A percentile compares a stretch with the other conserved stretches of the same genome.
phyloP scores from a whole-genome alignment of 1,140 invertebrate species.

The Ceratitis capitata region DNA sequence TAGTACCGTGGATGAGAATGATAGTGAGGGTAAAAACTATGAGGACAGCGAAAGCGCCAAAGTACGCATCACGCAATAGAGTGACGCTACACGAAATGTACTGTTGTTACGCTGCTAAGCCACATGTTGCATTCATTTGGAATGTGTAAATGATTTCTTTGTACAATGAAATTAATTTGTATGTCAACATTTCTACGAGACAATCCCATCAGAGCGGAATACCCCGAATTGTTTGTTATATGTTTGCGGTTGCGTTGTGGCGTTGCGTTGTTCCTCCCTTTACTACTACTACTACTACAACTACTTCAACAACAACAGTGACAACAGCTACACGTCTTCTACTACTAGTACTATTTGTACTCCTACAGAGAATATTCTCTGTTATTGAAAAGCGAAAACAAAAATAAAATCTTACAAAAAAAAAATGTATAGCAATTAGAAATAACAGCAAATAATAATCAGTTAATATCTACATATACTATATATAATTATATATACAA shows the following conservation, averaged over 20 bases:
- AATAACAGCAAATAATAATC: slow-evolving; percentile 5
- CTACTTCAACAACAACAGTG: neutral
- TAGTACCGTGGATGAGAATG: slow-evolving; percentile 46
- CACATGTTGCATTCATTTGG: neutral
- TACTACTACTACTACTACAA: neutral
- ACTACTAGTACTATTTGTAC: neutral
- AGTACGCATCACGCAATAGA: slow-evolving; percentile 63
- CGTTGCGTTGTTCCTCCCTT: neutral
- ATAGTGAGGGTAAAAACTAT: slow-evolving; percentile 60
- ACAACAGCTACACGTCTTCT: neutral
- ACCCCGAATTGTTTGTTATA: neutral
- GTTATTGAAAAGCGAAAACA: neutral
- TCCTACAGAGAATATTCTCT: too few species aligned
- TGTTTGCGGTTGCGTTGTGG: slow-evolving; percentile 20
- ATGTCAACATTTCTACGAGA: neutral
- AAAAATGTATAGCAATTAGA: neutral
- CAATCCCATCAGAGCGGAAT: neutral
- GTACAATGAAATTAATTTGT: neutral
- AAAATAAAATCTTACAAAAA: neutral
- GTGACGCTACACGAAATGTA: neutral
- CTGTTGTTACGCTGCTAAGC: too few species aligned
- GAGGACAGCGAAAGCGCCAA: slow-evolving; percentile 63
- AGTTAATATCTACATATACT: neutral
- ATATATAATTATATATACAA: neutral
- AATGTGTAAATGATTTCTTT: neutral